phyloP scores from a whole-genome alignment of 1,140 invertebrate genomes.

The Drosophila sechellia region DNA sequence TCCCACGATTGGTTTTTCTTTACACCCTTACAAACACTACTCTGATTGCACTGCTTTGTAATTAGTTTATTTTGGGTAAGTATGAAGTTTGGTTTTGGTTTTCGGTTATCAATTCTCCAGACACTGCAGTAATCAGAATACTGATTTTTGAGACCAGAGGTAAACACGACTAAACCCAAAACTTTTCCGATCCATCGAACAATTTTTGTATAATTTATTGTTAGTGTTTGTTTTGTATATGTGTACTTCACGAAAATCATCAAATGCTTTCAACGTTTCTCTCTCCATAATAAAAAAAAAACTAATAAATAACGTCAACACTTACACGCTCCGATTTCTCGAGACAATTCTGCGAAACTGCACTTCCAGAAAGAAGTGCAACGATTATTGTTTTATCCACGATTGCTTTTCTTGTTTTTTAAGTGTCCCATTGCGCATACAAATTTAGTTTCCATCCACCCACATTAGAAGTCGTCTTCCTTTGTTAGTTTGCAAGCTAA shows the following conservation, averaged over 20 bases:
- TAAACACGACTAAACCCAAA: slow-evolving; percentile 51
- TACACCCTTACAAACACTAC: slow-evolving; percentile 8
- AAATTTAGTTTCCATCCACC: slow-evolving; percentile 24
- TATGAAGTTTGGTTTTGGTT: slow-evolving; percentile 48
- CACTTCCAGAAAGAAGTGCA: slow-evolving; percentile 6
- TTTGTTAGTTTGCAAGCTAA: slow-evolving; percentile 29
- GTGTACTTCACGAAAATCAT: slow-evolving; percentile 76
- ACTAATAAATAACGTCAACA: slow-evolving; percentile 8
- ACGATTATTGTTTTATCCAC: slow-evolving; percentile 30
- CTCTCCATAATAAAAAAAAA: slow-evolving; percentile 15
- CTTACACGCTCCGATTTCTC: neutral
- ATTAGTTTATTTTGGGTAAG: slow-evolving; percentile 59
- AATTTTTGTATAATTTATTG: slow-evolving; percentile 15
- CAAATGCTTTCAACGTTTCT: slow-evolving; percentile 62
- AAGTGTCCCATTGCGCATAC: slow-evolving; percentile 33
- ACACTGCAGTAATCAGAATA: slow-evolving; percentile 7
- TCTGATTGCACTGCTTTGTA: slow-evolving; percentile 37
- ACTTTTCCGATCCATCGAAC: slow-evolving; percentile 47
- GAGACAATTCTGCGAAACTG: slow-evolving; percentile 2
- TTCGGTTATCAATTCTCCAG: neutral
- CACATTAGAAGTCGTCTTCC: slow-evolving; percentile 5
- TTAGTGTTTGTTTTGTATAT: slow-evolving; percentile 24
- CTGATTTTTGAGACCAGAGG: slow-evolving; percentile 30
- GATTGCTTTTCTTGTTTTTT: slow-evolving; percentile 70
- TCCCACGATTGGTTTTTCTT: slow-evolving; percentile 22